Evolutionary conservation across 2,113 vertebrate species (phyloP), one percentile per base, ranked within the genome.

Genomic region (Ictalurus punctatus): DNA sequence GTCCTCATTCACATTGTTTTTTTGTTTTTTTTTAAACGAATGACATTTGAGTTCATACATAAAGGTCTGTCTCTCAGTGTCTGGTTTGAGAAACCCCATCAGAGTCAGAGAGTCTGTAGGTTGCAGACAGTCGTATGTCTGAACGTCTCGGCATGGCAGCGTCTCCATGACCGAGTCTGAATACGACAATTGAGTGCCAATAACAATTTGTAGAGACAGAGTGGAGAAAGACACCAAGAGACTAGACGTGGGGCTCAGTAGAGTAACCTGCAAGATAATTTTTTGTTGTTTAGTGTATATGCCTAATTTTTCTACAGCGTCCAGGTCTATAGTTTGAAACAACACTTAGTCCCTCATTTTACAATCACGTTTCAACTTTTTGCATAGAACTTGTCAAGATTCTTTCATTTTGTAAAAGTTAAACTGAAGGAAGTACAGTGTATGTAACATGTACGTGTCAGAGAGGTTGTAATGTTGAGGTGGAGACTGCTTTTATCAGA

Each of bases 151-250:
- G 73, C 93, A 95, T 97, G 95, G 96, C 93, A 80, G 88, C 91
- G 94, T 95, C 94, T 95, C 92, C 93, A 86, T 84, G 88, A 88
- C 73, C 69, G 90, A 95, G 94, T 93, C 94, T 94, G 92, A 92
- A 94, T 94, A 93, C 94, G 92, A 94, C 95, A 93, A 93, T 93
- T 94, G 92, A 94, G 94, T 95, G 93, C 88, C 93, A 93, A 90
- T 94, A 92, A 94, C 94, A 76, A 61, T 89, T 88, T 94, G 90
- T 90, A 88, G 83, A 92, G 91, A 93, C 93, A 93, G 92, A 91
- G 93, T 92, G 78, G 6, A 90, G 94, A 94, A 94, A 94, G 93
- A 94, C 27, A 65, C 48, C 27, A 19, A 40, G 25, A 91, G 92
- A 87, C 89, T 91, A 92, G 91, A 88, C 86, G 40, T 73, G 86